Evolutionary conservation across 2,797 vertebrate genomes (phyloP), one percentile per base, ranked within the genome.

Genomic region (Notoglanidium macrostoma): DNA sequence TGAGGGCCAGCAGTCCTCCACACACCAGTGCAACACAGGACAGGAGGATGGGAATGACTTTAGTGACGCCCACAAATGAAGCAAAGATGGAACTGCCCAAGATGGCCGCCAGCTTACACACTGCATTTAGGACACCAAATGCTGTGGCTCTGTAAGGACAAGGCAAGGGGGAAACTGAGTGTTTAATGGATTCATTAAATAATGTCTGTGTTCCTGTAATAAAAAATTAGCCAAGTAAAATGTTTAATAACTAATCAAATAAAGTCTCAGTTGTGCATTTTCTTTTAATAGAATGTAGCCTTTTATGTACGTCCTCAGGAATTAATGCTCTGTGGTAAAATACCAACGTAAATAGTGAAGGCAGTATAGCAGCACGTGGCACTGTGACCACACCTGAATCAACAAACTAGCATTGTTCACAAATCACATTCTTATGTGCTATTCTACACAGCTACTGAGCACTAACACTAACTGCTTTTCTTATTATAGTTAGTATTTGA

Each of bases 31-130:
- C 97, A 0, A 94, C 86, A 78, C 97, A 98, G 85, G 98, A 97
- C 92, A 99, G 94, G 3, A 99, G 96, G 91, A 99, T 98, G 90
- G 98, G 98, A 88, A 99, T 86, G 87, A 96, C 96, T 91, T 97
- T 97, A 92, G 97, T 97, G 91, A 98, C 92, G 57, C 97, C 97
- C 17, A 99, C 97, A 0, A 99, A 98, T 86, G 97, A 97, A 90
- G 97, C 93, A 59, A 99, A 99, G 93, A 99, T 97, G 7, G 97
- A 97, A 92, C 97, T 98, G 87, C 98, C 97, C 87, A 99, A 92
- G 89, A 99, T 96, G 68, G 98, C 97, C 0, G 96, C 98, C 84
- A 99, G 94, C 92, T 98, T 99, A 92, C 98, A 99, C 70, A 98
- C 93, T 87, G 97, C 98, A 0, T 98, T 98, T 88, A 99, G 95